Percentiles rank a stretch among this genome's conserved stretches.
phyloP scores from a whole-genome alignment of 2,888 invertebrate genomes.

The Ptychoptera albimana region DNA sequence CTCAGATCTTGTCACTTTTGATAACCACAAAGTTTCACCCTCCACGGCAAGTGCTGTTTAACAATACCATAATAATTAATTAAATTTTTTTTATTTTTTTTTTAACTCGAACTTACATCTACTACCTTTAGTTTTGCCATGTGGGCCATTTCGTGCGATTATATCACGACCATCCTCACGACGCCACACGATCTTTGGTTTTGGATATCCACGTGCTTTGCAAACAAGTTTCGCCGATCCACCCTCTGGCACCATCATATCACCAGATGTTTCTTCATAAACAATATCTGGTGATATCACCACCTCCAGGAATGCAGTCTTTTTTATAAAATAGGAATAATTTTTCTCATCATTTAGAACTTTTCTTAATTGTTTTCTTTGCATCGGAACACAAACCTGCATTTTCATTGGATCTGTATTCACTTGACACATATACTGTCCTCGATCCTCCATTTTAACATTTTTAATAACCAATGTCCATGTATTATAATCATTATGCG shows the following conservation, averaged over 20 bases:
- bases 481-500: slow-evolving; percentile 83
- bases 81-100: slow-evolving; percentile 2
- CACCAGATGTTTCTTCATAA: slow-evolving; percentile 80
- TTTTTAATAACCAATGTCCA: slow-evolving; percentile 81
- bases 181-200: slow-evolving; percentile 72
- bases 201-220: slow-evolving; percentile 70
- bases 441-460: slow-evolving; percentile 72
- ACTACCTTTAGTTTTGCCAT: slow-evolving; percentile 58
- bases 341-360: background rate
- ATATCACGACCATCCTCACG: slow-evolving; percentile 75
- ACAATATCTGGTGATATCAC: slow-evolving; percentile 83
- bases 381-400: slow-evolving; percentile 61
- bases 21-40: slow-evolving; percentile 64
- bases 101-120: slow-evolving; percentile 1
- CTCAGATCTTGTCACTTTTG: slow-evolving; percentile 76
- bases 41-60: slow-evolving; percentile 49
- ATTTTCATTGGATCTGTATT: slow-evolving; percentile 91
- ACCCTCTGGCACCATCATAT: slow-evolving; percentile 89
- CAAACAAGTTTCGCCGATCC: slow-evolving; percentile 76
- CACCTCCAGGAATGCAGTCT: slow-evolving; percentile 79
- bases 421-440: slow-evolving; percentile 89
- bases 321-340: background rate
- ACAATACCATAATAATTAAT: slow-evolving; percentile 4
- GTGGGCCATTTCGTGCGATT: slow-evolving; percentile 54
- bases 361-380: background rate